phyloP scores from a whole-genome alignment of 2,888 invertebrate genomes.

The Poecilobothrus nobilitatus region DNA sequence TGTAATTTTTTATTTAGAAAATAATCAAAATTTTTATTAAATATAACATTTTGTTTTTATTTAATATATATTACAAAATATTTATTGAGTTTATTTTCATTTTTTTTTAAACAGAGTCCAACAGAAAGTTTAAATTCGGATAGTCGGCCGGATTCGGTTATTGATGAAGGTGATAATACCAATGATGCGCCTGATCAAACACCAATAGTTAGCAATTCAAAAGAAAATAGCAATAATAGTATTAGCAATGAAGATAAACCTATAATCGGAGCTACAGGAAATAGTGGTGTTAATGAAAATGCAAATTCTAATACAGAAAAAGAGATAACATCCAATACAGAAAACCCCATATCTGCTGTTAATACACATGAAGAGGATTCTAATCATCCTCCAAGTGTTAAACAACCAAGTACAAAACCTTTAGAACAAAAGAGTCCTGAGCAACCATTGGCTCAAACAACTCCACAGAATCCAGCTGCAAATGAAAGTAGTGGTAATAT shows the following conservation, averaged over 20 bases:
- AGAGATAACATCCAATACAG: constrained; percentile 26
- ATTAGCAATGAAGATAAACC: neutral
- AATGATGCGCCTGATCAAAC: constrained; percentile 41
- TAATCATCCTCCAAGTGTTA: constrained; percentile 4
- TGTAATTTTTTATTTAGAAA: constrained; percentile 24
- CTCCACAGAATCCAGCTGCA: constrained; percentile 12
- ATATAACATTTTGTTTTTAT: constrained; percentile 14
- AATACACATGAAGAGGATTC: constrained; percentile 11
- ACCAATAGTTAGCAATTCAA: constrained; percentile 34
- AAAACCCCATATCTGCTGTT: constrained; percentile 25
- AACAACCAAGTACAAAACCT: neutral
- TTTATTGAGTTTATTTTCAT: constrained; percentile 4
- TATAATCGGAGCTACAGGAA: neutral
- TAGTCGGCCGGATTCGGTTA: constrained; percentile 63
- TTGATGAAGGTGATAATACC: constrained; percentile 54
- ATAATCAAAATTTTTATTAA: no score
- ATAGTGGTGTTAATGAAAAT: constrained; percentile 15
- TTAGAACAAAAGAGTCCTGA: neutral
- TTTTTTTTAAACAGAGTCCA: constrained; percentile 54
- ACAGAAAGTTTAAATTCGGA: constrained; percentile 77
- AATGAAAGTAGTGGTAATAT: constrained; percentile 28
- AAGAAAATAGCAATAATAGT: constrained; percentile 4
- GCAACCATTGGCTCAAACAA: neutral
- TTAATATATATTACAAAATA: neutral
- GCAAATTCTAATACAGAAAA: constrained; percentile 13